These are phyloP conservation scores for Psephotus haematonotus DNA, from an alignment of 2,113 vertebrate genomes.

Conservation along the genomic window DNA sequence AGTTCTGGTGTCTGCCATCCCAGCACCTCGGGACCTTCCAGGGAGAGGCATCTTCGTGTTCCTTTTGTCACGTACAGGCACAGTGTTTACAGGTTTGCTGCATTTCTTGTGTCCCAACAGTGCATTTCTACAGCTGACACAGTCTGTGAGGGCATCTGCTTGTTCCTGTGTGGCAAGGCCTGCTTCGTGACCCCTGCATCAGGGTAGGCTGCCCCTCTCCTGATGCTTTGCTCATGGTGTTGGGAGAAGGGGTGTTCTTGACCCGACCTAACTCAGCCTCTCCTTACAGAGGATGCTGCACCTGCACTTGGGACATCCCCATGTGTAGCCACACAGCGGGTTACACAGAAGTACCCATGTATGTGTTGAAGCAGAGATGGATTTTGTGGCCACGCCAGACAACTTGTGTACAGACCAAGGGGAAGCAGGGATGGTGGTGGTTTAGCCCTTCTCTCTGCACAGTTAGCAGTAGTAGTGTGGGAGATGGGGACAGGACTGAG, in stretches of 20 bases:
- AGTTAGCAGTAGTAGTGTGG: neutral
- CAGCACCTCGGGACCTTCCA: neutral
- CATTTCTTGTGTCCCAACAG: fast-evolving
- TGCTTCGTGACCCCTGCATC: neutral
- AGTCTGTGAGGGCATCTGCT: neutral
- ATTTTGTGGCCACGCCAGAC: neutral
- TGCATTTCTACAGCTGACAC: neutral
- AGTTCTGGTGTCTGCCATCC: neutral
- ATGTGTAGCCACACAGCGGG: fast-evolving
- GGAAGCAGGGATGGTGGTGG: too few species aligned
- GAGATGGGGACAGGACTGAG: neutral
- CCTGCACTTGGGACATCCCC: neutral
- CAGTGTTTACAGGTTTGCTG: neutral
- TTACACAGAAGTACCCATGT: neutral
- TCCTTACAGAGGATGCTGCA: neutral
- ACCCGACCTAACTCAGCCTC: fast-evolving
- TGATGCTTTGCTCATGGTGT: neutral
- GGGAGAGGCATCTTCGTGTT: neutral
- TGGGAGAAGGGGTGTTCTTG: neutral
- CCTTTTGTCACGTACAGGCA: fast-evolving
- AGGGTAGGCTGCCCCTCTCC: neutral
- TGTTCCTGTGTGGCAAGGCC: neutral
- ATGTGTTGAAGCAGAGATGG: neutral
- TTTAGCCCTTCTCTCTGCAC: neutral
- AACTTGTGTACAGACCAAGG: fast-evolving